Evolutionary conservation across 1,140 invertebrate genomes (phyloP).

Genomic region (Delia radicum): DNA sequence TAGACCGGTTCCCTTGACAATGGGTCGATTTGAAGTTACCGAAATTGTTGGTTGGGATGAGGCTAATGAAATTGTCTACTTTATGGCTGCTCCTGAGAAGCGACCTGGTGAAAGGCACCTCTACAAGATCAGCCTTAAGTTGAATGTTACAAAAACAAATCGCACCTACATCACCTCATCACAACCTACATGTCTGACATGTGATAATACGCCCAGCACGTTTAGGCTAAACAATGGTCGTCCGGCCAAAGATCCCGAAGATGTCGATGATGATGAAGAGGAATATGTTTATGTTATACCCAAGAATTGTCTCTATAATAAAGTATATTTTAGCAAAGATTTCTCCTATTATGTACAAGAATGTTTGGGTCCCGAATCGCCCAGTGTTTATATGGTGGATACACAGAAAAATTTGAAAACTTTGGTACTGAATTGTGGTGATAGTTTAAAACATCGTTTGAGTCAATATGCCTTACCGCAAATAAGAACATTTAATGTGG

Average conservation of each 20-base stretch:
- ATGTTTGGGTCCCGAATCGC: constrained; percentile 72
- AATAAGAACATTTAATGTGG: constrained; percentile 63
- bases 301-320: constrained; percentile 65
- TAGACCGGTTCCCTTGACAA: constrained; percentile 60
- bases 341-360: constrained; percentile 66
- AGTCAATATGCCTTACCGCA: constrained; percentile 61
- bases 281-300: constrained; percentile 56
- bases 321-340: constrained; percentile 65
- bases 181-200: constrained; percentile 51
- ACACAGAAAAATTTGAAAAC: constrained; percentile 61
- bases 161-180: constrained; percentile 51
- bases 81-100: constrained; percentile 70
- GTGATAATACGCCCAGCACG: constrained; percentile 48
- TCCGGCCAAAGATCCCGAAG: background rate
- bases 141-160: constrained; percentile 52
- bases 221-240: constrained; percentile 33
- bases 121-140: constrained; percentile 63
- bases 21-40: constrained; percentile 69
- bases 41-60: constrained; percentile 69
- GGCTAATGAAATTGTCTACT: constrained; percentile 64
- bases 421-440: constrained; percentile 62
- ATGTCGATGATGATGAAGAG: constrained; percentile 27
- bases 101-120: constrained; percentile 72
- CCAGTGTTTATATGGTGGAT: constrained; percentile 64
- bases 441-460: constrained; percentile 57